Evolutionary conservation across 2,113 vertebrate species (phyloP), one percentile per base, ranked within the genome.

Genomic region (Myotis davidii): DNA sequence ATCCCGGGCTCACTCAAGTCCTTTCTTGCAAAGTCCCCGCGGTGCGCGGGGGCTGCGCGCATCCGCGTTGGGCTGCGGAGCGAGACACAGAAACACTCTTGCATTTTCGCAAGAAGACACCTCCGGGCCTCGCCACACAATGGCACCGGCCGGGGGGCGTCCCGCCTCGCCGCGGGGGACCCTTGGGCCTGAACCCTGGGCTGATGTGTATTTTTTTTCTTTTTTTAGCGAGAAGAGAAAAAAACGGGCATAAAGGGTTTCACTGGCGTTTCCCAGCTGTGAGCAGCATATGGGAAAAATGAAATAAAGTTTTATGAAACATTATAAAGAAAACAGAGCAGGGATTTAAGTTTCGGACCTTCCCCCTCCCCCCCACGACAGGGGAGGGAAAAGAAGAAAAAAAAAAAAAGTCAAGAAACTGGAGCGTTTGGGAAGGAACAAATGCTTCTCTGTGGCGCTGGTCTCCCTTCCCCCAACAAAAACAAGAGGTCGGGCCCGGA

Each of bases 401-500:
- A 85, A 85, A 76, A 90, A 86, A 59, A 96, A 98, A 97, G 98
- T 97, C 97, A 98, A 98, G 98, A 98, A 98, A 98, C 98, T 95
- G 97, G 98, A 98, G 98, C 98, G 97, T 98, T 98, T 98, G 97
- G 98, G 97, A 98, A 98, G 98, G 98, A 99, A 99, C 98, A 99
- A 98, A 98, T 97, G 98, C 98, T 98, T 97, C 98, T 98, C 98
- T 99, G 98, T 99, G 98, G 98, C 98, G 98, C 97, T 96, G 97
- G 98, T 95, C 97, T 97, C 98, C 99, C 99, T 98, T 98, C 99
- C 99, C 99, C 99, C 99, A 99, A 99, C 99, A 98, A 99, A 98
- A 99, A 99, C 98, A 99, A 99, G 98, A 97, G 98, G 98, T 98
- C 88, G 97, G 98, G 98, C 98, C 98, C 97, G 91, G 98, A 99